Evolutionary conservation across 2,113 vertebrate species (phyloP).

Genomic region (Cranoglanis bouderius): DNA sequence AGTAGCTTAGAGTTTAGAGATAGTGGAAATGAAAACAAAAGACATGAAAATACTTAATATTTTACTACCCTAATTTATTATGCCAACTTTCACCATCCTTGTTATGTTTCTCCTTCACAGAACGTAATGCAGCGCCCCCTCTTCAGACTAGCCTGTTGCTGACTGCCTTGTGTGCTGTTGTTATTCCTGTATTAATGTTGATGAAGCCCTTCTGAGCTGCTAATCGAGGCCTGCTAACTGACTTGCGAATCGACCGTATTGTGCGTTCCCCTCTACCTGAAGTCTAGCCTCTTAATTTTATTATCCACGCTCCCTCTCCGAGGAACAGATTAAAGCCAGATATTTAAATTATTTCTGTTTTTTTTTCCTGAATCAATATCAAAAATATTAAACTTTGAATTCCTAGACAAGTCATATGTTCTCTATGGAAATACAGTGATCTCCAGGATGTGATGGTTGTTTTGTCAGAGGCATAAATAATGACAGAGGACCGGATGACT

Average conservation of each 20-base stretch:
- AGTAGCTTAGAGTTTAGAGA: background rate
- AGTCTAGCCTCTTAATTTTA: background rate
- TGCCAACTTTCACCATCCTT: background rate
- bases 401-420: background rate
- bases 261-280: background rate
- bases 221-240: conserved; percentile 33
- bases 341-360: background rate
- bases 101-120: conserved; percentile 28
- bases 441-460: background rate
- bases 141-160: conserved; percentile 16
- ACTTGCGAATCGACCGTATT: conserved; percentile 27
- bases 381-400: background rate
- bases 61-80: background rate
- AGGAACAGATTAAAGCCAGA: background rate
- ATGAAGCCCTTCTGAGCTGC: background rate
- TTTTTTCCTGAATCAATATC: background rate
- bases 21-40: no score
- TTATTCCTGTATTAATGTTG: conserved; percentile 5
- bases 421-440: background rate
- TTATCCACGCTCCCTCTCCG: background rate
- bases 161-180: background rate
- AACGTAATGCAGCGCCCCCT: background rate
- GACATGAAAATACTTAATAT: background rate
- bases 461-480: background rate
- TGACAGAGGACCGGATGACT: background rate